phyloP scores from a whole-genome alignment of 2,797 vertebrate species.

The Nannoperca australis region DNA sequence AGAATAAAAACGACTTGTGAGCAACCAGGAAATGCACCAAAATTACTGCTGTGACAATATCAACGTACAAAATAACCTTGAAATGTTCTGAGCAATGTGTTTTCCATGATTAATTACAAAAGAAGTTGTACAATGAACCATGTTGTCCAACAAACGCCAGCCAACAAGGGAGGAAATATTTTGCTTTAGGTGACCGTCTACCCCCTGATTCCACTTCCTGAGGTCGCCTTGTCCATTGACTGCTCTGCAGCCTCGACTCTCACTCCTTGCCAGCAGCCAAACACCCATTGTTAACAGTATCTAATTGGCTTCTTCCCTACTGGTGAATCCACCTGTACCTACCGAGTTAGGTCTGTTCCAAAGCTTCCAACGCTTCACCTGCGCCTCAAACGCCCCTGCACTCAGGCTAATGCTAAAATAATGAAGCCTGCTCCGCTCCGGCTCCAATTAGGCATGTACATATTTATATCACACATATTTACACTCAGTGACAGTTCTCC shows the following conservation, averaged over 20 bases:
- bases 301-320: slow-evolving; percentile 86
- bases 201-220: slow-evolving; percentile 61
- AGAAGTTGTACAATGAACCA: not conserved
- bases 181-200: slow-evolving; percentile 27
- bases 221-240: slow-evolving; percentile 70
- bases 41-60: not conserved
- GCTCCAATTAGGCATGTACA: slow-evolving; percentile 73
- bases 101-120: not conserved
- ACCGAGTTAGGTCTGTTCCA: slow-evolving; percentile 78
- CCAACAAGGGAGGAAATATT: slow-evolving; percentile 15
- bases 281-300: slow-evolving; percentile 83
- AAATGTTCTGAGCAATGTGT: not conserved
- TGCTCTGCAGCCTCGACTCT: slow-evolving; percentile 52
- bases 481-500: slow-evolving; percentile 69
- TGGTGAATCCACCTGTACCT: slow-evolving; percentile 86
- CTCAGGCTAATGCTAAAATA: slow-evolving; percentile 83
- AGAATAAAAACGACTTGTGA: not conserved
- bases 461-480: slow-evolving; percentile 79
- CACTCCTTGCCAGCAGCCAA: slow-evolving; percentile 73
- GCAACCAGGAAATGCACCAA: not conserved
- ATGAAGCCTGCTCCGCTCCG: slow-evolving; percentile 73
- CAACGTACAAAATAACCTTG: slow-evolving; percentile 17
- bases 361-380: slow-evolving; percentile 70
- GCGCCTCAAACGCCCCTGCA: slow-evolving; percentile 66
- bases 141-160: slow-evolving; percentile 12